Evolutionary conservation across 2,113 vertebrate species (phyloP), one percentile per base, ranked within the genome.

Genomic region (Otolemur garnettii): DNA sequence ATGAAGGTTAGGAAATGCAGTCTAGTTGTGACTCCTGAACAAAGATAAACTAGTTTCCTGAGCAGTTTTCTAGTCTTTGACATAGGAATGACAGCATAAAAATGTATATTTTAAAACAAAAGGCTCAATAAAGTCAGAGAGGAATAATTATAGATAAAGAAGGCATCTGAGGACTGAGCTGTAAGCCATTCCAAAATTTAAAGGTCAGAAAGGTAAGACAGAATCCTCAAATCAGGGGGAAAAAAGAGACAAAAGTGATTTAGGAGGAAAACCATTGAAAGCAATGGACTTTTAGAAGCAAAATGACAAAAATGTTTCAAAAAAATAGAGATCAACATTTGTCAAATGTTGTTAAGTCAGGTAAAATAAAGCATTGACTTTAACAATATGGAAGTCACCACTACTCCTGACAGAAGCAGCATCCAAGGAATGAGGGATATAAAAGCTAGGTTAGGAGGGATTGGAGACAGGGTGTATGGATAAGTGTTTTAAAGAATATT

Each of bases 101-200:
- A 72, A 94, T 87, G 62, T n/a, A 45, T 57, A 91, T 64, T 87
- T 94, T 84, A 62, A 83, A 77, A 30, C 21, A 60, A 30, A 55
- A 85, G 53, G 71, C 35, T 50, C 90, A 15, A 86, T 79, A 60
- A 87, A 33, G 30, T 87, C 30, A 28, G 19, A 19, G 9, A 78
- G 22, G 8, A 78, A 78, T 88, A 77, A 93, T 21, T 86, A 38
- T 15, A 69, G 38, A 80, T 72, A 75, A 77, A 88, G 59, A 92
- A 93, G 59, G 30, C 15, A 59, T 60, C 38, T 79, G 35, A 93
- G n/a, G 50, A n/a, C 13, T 14, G 22, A 88, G 33, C 18, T n/a
- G 42, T 55, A 13, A 24, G 24, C 35, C 17, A 21, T 45, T 91
- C 55, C 62, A 93, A 62, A 82, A 72, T 71, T 78, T 81, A 82